These are phyloP conservation scores for Monodelphis domestica DNA, from an alignment of 2,797 vertebrate species.

Conservation along the genomic window DNA sequence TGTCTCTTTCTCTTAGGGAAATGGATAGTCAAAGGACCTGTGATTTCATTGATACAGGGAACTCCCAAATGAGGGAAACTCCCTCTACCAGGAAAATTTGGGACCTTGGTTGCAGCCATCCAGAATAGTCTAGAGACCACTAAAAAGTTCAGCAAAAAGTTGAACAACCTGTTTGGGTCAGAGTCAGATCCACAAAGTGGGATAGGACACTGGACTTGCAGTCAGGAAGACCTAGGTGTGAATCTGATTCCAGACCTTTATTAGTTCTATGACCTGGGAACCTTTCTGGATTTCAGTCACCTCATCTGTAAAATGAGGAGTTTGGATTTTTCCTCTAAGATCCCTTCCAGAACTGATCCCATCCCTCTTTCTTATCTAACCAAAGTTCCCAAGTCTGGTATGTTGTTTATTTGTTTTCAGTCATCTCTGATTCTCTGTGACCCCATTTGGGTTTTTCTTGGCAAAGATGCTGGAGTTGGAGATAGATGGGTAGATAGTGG, in stretches of 20 bases:
- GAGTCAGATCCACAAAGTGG: neutral
- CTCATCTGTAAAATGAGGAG: neutral
- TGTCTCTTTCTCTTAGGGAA: neutral
- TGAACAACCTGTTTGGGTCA: neutral
- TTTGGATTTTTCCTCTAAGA: neutral
- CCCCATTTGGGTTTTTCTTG: too few relatives aligned
- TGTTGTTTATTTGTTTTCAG: too few relatives aligned
- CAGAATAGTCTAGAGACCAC: neutral
- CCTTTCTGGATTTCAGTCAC: neutral
- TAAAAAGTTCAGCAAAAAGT: too few relatives aligned
- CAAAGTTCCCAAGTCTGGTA: neutral
- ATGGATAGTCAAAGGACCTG: neutral
- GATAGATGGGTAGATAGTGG: too few relatives aligned
- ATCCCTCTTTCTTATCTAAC: neutral
- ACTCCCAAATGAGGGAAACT: slow-evolving; percentile 13
- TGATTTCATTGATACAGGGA: neutral
- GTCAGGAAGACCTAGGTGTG: neutral
- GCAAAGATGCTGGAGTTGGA: too few relatives aligned
- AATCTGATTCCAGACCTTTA: neutral
- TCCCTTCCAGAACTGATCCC: neutral
- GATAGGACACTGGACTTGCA: neutral
- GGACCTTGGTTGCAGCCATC: neutral
- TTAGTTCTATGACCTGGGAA: neutral
- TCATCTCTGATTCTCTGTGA: too few relatives aligned
- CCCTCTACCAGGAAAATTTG: too few relatives aligned